A percentile compares a stretch with the other conserved stretches of the same genome.
phyloP scores from a whole-genome alignment of 2,113 vertebrate species.

The Dicaeum eximium region DNA sequence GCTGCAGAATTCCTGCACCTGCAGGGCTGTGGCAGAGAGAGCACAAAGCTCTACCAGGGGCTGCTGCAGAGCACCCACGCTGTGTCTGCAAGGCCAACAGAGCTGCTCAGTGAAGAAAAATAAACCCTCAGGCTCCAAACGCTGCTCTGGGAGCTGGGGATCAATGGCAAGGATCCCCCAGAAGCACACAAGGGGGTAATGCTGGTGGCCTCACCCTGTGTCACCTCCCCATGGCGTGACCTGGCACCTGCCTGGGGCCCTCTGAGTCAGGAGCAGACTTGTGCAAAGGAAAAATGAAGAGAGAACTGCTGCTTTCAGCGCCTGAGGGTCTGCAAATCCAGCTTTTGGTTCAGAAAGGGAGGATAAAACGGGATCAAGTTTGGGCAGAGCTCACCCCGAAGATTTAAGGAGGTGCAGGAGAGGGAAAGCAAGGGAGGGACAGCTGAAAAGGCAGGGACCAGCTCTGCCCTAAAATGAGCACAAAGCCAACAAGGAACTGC shows the following conservation, averaged over 20 bases:
- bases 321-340: background rate
- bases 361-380: background rate
- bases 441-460: background rate
- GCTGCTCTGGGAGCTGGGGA: background rate
- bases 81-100: background rate
- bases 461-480: background rate
- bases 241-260: fast-evolving
- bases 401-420: background rate
- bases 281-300: background rate
- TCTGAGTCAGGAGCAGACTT: background rate
- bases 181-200: background rate
- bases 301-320: background rate
- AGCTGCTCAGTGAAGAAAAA: fast-evolving
- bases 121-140: background rate
- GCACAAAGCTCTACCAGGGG: background rate
- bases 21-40: background rate
- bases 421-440: background rate
- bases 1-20: background rate
- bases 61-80: background rate
- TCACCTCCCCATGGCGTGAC: fast-evolving
- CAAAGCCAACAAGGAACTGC: background rate
- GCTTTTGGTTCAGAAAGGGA: background rate
- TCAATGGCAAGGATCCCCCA: fast-evolving
- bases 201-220: too few relatives aligned
- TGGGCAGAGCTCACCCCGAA: background rate